phyloP scores from a whole-genome alignment of 64 coral and sea anemone genomes.

The Porites lutea region DNA sequence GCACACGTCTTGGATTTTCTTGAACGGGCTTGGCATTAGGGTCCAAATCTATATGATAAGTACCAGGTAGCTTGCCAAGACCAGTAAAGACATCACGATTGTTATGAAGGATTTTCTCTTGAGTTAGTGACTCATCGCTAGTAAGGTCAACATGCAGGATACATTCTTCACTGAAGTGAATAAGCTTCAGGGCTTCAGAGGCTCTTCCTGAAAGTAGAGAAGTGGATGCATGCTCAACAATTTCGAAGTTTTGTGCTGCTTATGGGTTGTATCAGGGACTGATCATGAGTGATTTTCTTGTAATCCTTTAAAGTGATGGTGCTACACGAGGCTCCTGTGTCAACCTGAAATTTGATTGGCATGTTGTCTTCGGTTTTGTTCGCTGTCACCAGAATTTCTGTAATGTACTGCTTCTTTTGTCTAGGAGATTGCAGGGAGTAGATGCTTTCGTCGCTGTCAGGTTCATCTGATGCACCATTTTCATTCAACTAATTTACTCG shows the following conservation, averaged over 20 bases:
- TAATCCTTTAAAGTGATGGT: no score
- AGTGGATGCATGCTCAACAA: conserved; percentile 1
- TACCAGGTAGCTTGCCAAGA: conserved; percentile 53
- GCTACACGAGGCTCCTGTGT: no score
- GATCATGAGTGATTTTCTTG: no score
- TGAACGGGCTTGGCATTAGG: conserved; percentile 41
- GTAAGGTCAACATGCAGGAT: no score
- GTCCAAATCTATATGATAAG: conserved; percentile 43
- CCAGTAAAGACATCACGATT: conserved; percentile 55
- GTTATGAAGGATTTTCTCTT: conserved; percentile 31
- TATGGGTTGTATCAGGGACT: no score
- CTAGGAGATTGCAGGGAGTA: neutral
- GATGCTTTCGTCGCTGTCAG: conserved; percentile 41
- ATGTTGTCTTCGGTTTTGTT: neutral
- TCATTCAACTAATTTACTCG: neutral
- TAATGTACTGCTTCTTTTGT: conserved; percentile 27
- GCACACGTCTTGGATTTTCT: conserved; percentile 51
- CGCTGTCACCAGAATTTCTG: neutral
- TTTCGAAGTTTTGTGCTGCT: neutral
- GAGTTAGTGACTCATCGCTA: neutral
- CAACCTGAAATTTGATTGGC: no score
- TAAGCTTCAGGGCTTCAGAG: conserved; percentile 1
- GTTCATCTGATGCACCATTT: neutral
- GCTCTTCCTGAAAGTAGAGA: conserved; percentile 24
- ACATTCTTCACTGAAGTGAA: conserved; percentile 47